Conservation (phyloP, 2,113 vertebrate species). For the Isichthys henryi region DNA sequence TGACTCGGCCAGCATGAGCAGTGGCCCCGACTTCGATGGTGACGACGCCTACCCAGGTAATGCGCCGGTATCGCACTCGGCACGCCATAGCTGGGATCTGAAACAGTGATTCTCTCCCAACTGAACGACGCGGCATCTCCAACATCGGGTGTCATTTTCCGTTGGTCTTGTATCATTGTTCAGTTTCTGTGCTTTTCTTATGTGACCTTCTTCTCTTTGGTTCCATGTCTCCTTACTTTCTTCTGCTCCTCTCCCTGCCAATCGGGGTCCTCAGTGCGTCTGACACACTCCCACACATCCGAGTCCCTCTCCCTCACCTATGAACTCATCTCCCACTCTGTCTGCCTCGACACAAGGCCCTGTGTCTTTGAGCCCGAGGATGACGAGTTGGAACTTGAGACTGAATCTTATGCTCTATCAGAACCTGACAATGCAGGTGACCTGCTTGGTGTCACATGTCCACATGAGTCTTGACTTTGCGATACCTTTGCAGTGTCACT, state of each 20-base stretch:
- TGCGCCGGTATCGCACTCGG: not conserved
- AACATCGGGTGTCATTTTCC: not conserved
- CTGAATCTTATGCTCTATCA: conserved; percentile 37
- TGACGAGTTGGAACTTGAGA: conserved; percentile 34
- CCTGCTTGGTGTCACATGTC: conserved; percentile 38
- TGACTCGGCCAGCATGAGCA: conserved; percentile 84
- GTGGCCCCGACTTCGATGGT: conserved; percentile 81
- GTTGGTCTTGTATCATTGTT: not conserved
- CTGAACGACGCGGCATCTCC: not conserved
- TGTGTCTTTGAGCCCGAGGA: conserved; percentile 63
- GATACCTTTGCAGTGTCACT: not conserved
- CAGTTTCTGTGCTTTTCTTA: not conserved
- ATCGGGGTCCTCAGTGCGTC: conserved; percentile 59
- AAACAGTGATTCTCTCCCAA: not conserved
- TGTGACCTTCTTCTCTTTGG: not conserved
- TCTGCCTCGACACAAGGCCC: conserved; percentile 73
- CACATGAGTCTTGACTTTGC: conserved; percentile 13
- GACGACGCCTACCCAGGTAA: conserved; percentile 86
- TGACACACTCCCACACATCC: conserved; percentile 70
- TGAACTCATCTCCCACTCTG: conserved; percentile 67
- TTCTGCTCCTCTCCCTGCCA: conserved; percentile 28
- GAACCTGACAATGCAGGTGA: conserved; percentile 72
- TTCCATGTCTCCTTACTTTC: not conserved
- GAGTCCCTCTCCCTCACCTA: conserved; percentile 77
- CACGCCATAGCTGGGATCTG: not conserved